Percentiles rank a stretch among this genome's conserved stretches.
Evolutionary conservation across 2,888 invertebrate genomes (phyloP).

Genomic region (Volucella zonaria): DNA sequence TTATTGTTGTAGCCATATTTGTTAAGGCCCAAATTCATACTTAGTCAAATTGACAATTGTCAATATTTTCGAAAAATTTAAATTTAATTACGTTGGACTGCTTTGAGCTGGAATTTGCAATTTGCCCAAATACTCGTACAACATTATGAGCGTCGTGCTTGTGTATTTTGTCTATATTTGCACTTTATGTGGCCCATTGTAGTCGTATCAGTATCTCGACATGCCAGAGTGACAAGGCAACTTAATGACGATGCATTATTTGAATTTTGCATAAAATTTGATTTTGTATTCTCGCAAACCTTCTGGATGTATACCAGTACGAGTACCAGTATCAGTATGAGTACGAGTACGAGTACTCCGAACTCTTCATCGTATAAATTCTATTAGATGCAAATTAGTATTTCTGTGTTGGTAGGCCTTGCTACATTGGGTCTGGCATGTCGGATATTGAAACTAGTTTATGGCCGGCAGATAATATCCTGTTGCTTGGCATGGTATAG

Average conservation of each 20-base stretch:
- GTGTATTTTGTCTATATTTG: constrained; percentile 31
- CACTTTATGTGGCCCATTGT: background rate
- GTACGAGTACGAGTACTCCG: no score
- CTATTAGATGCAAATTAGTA: constrained; percentile 45
- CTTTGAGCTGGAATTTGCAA: constrained; percentile 33
- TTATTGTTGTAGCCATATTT: no score
- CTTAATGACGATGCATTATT: constrained; percentile 51
- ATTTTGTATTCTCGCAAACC: constrained; percentile 41
- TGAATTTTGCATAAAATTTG: constrained; percentile 60
- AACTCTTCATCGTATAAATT: constrained; percentile 42
- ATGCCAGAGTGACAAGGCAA: constrained; percentile 30
- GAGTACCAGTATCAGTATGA: background rate
- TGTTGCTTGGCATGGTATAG: constrained; percentile 5
- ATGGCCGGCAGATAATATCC: constrained; percentile 47
- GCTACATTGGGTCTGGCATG: background rate
- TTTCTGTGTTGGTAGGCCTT: background rate
- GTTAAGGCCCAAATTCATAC: no score
- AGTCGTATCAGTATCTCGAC: background rate
- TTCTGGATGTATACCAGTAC: background rate
- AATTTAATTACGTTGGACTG: constrained; percentile 40
- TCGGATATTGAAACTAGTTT: constrained; percentile 31
- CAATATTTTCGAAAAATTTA: constrained; percentile 32
- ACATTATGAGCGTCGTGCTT: constrained; percentile 39
- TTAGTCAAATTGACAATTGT: constrained; percentile 9
- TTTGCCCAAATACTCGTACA: constrained; percentile 30